A percentile compares a stretch with the other conserved stretches of the same genome.
These are phyloP conservation scores for Elanus axillaris DNA, from an alignment of 2,113 vertebrate genomes.

Conservation along the genomic window DNA sequence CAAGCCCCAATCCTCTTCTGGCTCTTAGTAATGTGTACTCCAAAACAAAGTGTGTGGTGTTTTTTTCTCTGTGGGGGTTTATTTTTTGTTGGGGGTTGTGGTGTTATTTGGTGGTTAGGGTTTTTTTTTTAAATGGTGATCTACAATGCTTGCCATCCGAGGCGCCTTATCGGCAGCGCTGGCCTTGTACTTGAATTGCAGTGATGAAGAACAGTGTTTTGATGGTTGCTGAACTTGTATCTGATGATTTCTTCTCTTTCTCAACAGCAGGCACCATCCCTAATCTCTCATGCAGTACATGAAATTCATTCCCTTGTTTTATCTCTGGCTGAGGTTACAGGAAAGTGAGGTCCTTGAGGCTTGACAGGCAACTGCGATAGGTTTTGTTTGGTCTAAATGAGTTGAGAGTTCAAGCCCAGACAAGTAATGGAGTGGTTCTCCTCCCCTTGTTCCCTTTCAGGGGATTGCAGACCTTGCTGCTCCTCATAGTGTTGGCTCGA, in stretches of 20 bases:
- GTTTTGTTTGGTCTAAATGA: not conserved
- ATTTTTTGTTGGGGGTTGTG: no score
- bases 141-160: not conserved
- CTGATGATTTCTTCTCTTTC: not conserved
- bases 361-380: not conserved
- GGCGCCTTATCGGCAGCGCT: not conserved
- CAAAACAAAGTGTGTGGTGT: rapidly evolving
- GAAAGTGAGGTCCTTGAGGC: not conserved
- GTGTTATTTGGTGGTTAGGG: no score
- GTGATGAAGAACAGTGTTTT: not conserved
- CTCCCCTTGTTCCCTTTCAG: not conserved
- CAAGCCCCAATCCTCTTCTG: not conserved
- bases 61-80: not conserved
- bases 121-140: not conserved
- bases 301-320: conserved; percentile 10
- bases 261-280: not conserved
- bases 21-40: rapidly evolving
- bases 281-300: not conserved
- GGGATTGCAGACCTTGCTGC: not conserved
- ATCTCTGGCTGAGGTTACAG: not conserved
- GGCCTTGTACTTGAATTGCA: not conserved
- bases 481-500: not conserved
- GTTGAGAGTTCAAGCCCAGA: not conserved
- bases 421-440: not conserved
- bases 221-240: not conserved